A percentile compares a stretch with the other conserved stretches of the same genome.
Conservation (phyloP, 2,888 invertebrate species). For the Sarcophaga rosellei region DNA sequence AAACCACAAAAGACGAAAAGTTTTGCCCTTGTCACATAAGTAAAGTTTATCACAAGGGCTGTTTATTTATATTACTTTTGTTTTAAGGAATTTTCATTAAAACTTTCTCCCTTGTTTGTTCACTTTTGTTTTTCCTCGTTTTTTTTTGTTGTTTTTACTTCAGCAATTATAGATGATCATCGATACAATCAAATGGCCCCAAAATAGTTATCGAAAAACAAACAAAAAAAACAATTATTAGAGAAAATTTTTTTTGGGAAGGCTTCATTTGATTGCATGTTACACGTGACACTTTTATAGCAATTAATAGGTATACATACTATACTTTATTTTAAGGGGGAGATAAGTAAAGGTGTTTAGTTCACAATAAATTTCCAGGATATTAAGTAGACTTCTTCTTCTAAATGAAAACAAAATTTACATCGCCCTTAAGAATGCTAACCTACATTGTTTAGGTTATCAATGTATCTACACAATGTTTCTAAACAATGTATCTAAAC, state of each 20-base stretch:
- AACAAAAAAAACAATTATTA: not conserved
- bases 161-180: conserved; percentile 11
- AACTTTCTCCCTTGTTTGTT: not conserved
- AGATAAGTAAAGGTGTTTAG: too few relatives aligned
- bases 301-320: not conserved
- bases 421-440: too few relatives aligned
- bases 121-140: not conserved
- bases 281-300: conserved; percentile 1
- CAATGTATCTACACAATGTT: too few relatives aligned
- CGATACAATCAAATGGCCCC: not conserved
- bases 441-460: too few relatives aligned
- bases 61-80: conserved; percentile 6
- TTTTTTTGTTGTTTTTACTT: not conserved
- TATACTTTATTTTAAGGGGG: too few relatives aligned
- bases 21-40: not conserved
- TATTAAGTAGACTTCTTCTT: too few relatives aligned
- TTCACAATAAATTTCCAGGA: not conserved
- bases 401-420: too few relatives aligned
- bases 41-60: conserved; percentile 13
- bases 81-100: not conserved
- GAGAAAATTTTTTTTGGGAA: not conserved
- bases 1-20: conserved; percentile 16
- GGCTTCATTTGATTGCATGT: not conserved
- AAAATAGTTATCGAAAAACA: conserved; percentile 5
- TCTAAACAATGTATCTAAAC: not conserved